Evolutionary conservation across 2,888 invertebrate genomes (phyloP).

Genomic region (Hermaeophaga mercurialis): DNA sequence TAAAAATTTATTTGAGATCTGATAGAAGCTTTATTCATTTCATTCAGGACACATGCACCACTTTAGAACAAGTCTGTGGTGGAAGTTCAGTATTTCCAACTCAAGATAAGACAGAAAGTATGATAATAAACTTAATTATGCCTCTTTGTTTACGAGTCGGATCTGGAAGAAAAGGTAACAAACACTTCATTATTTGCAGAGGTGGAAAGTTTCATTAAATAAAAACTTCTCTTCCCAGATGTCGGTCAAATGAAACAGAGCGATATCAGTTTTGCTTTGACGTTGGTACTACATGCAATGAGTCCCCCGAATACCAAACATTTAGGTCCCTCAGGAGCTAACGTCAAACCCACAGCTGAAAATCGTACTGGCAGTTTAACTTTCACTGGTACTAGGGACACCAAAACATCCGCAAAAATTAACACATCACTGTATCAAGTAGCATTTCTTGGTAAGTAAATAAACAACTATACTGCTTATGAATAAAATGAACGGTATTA

Average conservation of each 20-base stretch:
- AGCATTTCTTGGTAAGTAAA: conserved; percentile 73
- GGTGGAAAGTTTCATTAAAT: background rate
- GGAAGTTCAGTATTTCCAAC: conserved; percentile 86
- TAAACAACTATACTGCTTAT: too few relatives aligned
- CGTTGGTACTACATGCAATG: conserved; percentile 87
- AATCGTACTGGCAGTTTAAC: conserved; percentile 81
- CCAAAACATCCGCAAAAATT: conserved; percentile 76
- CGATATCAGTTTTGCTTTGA: conserved; percentile 90
- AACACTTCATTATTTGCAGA: conserved; percentile 3
- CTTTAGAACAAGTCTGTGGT: conserved; percentile 91
- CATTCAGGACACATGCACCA: conserved; percentile 76
- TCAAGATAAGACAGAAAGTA: conserved; percentile 92
- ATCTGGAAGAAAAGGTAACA: conserved; percentile 88
- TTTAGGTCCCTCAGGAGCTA: conserved; percentile 69
- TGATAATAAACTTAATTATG: conserved; percentile 94
- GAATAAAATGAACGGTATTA: too few relatives aligned
- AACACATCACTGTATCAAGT: conserved; percentile 83
- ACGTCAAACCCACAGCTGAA: conserved; percentile 71
- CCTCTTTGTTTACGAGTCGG: conserved; percentile 95
- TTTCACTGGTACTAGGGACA: conserved; percentile 77
- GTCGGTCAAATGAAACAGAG: conserved; percentile 86
- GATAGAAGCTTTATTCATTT: too few relatives aligned
- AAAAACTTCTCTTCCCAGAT: conserved; percentile 65
- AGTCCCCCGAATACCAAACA: conserved; percentile 77
- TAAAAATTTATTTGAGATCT: too few relatives aligned